phyloP scores from a whole-genome alignment of 2,113 vertebrate species.

The Xiphorhynchus elegans region DNA sequence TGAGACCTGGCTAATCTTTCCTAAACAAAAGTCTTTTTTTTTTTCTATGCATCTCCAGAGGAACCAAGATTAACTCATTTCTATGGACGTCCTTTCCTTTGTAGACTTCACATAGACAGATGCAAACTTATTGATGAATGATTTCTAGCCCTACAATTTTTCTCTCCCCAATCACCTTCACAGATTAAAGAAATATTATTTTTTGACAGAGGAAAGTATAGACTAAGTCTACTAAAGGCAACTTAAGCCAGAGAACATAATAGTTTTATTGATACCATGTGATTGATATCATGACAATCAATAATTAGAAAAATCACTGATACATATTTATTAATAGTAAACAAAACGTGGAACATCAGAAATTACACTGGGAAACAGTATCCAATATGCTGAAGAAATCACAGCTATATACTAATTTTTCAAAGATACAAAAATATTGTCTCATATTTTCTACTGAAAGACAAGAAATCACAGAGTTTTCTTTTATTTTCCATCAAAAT shows the following conservation, averaged over 20 bases:
- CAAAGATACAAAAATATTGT: neutral
- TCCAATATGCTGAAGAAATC: neutral
- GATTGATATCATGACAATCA: neutral
- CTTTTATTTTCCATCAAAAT: neutral
- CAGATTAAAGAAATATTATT: neutral
- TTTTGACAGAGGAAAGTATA: neutral
- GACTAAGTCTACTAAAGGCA: neutral
- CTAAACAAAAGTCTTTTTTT: neutral
- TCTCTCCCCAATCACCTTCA: neutral
- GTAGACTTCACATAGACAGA: neutral
- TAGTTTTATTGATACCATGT: neutral
- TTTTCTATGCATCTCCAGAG: neutral
- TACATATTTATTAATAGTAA: neutral
- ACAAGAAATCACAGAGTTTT: neutral
- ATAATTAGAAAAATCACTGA: neutral
- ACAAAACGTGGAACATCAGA: neutral
- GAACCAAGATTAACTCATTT: neutral
- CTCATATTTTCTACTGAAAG: neutral
- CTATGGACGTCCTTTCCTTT: neutral
- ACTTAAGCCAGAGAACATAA: neutral
- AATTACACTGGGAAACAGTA: neutral
- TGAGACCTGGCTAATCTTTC: neutral
- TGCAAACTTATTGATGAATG: neutral
- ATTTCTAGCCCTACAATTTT: neutral
- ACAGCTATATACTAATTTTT: neutral